A percentile compares a stretch with the other conserved stretches of the same genome.
Evolutionary conservation across 2,888 invertebrate species (phyloP).

Genomic region (Ormyrus labotus): DNA sequence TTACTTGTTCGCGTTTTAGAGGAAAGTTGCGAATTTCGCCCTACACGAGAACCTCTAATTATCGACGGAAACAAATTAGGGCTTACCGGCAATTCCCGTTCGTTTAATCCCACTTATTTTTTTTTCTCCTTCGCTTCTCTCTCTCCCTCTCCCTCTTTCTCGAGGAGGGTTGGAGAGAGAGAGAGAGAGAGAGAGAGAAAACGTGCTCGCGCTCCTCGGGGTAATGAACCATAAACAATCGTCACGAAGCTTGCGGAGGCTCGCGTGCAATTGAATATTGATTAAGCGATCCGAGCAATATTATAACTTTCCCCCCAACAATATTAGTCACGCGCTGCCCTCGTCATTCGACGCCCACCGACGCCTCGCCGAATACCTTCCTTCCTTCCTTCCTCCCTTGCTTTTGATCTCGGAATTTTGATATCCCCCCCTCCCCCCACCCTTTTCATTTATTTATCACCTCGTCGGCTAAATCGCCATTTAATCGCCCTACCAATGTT

Average conservation of each 20-base stretch:
- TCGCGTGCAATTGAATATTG: slow-evolving; percentile 51
- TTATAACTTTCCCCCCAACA: slow-evolving; percentile 22
- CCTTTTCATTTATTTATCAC: not conserved
- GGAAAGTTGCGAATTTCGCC: not conserved
- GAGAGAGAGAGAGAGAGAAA: slow-evolving; percentile 15
- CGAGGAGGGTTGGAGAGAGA: not conserved
- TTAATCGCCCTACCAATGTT: slow-evolving; percentile 2
- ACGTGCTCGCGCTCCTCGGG: not conserved
- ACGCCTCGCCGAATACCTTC: no score
- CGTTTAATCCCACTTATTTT: not conserved
- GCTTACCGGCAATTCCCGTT: not conserved
- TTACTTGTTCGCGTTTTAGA: not conserved
- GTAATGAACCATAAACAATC: slow-evolving; percentile 42
- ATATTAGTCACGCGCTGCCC: slow-evolving; percentile 32
- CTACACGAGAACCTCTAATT: not conserved
- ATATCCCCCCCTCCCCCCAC: no score
- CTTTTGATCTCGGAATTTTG: not conserved
- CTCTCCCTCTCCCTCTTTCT: not conserved
- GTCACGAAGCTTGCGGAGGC: slow-evolving; percentile 10
- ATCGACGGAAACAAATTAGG: not conserved
- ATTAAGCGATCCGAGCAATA: slow-evolving; percentile 29
- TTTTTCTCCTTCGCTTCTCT: not conserved
- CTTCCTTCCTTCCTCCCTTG: not conserved
- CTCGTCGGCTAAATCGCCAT: not conserved
- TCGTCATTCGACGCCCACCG: not conserved